These are phyloP conservation scores for Falco novaeseelandiae DNA, from an alignment of 2,797 vertebrate species.

Conservation along the genomic window DNA sequence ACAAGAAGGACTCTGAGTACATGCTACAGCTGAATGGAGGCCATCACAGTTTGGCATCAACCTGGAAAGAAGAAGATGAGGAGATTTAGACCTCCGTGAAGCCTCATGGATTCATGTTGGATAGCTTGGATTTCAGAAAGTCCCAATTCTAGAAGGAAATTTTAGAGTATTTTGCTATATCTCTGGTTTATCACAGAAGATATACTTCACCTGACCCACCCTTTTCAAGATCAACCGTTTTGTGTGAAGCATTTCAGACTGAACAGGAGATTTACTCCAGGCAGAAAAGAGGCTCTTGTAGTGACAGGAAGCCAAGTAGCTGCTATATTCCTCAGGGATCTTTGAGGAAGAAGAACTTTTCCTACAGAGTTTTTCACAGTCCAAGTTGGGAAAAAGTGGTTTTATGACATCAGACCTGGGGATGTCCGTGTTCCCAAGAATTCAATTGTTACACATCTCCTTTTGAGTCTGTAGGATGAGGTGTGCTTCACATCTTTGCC, in stretches of 20 bases:
- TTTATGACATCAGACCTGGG: neutral
- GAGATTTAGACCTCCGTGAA: neutral
- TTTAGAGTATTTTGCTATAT: neutral
- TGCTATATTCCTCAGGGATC: neutral
- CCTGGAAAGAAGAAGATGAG: neutral
- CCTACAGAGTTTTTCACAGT: neutral
- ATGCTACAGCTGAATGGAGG: neutral
- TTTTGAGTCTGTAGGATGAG: neutral
- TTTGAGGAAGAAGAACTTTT: neutral
- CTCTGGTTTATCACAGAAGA: neutral
- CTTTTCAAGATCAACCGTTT: neutral
- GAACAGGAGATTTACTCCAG: neutral
- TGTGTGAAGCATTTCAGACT: neutral
- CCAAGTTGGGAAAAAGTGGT: neutral
- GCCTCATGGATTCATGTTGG: neutral
- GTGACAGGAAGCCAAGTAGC: neutral
- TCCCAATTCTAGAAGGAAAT: neutral
- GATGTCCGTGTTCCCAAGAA: neutral
- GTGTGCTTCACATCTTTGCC: neutral
- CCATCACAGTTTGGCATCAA: neutral
- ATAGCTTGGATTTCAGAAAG: neutral
- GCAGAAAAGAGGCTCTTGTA: neutral
- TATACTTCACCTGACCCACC: neutral
- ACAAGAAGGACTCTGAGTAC: neutral
- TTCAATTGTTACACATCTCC: neutral